Base-by-base conservation (phyloP, 2,113 vertebrate genomes). In the Canis aureus region DNA sequence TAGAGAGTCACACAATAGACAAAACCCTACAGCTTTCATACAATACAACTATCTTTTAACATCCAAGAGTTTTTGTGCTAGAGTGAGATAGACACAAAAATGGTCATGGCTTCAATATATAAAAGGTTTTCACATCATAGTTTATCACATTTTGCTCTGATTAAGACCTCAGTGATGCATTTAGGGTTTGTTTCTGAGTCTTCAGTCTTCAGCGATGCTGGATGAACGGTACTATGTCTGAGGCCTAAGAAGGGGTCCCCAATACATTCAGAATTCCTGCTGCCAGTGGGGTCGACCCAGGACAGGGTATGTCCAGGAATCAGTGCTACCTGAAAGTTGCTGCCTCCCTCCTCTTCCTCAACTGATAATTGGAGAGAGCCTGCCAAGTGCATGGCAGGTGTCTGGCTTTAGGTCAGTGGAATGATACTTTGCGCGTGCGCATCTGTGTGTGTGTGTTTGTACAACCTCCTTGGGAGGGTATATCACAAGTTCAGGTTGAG, bases 1-100 rank as follows among this genome's bases (percentile, higher is more conserved):
- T 96, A 5, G 97, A 98, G 96, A 97, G 95, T 55, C 66, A 98
- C 95, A 98, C 97, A 98, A 98, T 98, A 99, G 98, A 98, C 97
- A 99, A 99, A 99, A 49, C 98, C 98, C 98, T 98, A 98, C 96
- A 98, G 97, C 98, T 98, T 98, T 98, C 96, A 98, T 93, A 97
- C 96, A 96, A 86, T 89, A 98, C 98, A 92, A 88, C 97, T 98
- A 83, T 97, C 96, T 94, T 97, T 90, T 95, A 98, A 98, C 97
- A 98, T 98, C 97, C 96, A 98, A 97, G 91, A 98, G 98, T 97
- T 98, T 97, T 98, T 98, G 96, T 98, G 98, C 98, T 98, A 98
- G 98, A 98, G 97, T 98, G 98, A 97, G 93, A 94, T 32, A 95
- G 32, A 98, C 98, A 99, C 98, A 98, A 98, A 97, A 98, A 96